Evolutionary conservation across 2,113 vertebrate genomes (phyloP).

Genomic region (Gnathonemus longibarbis): DNA sequence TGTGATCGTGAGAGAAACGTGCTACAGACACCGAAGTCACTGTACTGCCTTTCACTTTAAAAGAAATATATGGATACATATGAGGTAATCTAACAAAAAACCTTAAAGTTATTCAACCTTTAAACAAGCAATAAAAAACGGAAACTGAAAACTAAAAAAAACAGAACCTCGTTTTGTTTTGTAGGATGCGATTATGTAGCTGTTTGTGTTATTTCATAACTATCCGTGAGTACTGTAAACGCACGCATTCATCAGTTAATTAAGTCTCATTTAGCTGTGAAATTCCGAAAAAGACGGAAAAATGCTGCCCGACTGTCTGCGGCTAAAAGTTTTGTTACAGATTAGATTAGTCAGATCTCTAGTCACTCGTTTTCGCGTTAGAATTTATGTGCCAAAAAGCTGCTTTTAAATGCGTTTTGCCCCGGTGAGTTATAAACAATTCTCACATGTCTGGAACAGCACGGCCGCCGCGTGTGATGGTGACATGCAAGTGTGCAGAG

Average conservation of each 20-base stretch:
- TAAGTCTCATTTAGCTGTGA: not conserved
- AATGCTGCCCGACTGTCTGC: not conserved
- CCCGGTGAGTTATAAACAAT: not conserved
- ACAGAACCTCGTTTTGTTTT: not conserved
- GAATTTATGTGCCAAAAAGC: not conserved
- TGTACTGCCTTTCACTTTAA: not conserved
- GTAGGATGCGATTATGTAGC: not conserved
- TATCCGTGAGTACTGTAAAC: not conserved
- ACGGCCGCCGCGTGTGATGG: not conserved
- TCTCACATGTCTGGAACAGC: not conserved
- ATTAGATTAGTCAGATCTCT: not conserved
- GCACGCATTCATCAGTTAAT: not conserved
- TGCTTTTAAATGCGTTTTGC: not conserved
- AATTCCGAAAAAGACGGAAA: not conserved
- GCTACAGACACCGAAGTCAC: not conserved
- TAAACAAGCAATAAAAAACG: not conserved
- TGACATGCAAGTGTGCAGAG: not conserved
- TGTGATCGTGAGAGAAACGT: not conserved
- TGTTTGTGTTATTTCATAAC: not conserved
- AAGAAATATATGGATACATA: not conserved
- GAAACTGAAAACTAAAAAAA: not conserved
- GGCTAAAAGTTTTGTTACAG: not conserved
- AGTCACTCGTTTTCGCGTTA: not conserved
- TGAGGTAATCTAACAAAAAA: not conserved
- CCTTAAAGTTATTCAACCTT: not conserved